Conservation (phyloP, 2,797 vertebrate species). For the Scarus forsteni region DNA sequence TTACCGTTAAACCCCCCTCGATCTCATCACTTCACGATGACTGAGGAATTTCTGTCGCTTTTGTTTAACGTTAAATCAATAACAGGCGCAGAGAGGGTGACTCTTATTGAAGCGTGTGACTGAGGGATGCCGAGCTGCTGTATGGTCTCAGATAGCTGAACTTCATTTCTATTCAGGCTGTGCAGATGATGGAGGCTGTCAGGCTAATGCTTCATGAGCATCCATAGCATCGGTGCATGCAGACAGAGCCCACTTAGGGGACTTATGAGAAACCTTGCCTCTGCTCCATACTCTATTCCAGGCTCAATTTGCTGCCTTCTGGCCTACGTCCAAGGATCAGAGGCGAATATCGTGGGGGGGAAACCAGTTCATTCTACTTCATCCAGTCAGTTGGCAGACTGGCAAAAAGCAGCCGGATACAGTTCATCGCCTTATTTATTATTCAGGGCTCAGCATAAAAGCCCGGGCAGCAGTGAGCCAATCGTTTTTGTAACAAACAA, state of each 20-base stretch:
- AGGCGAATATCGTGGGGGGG: conserved; percentile 60
- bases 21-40: conserved; percentile 46
- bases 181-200: conserved; percentile 51
- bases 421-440: conserved; percentile 68
- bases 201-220: conserved; percentile 61
- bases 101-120: conserved; percentile 46
- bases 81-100: conserved; percentile 14
- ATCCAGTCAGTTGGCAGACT: conserved; percentile 62
- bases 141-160: conserved; percentile 35
- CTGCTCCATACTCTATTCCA: conserved; percentile 76
- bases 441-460: conserved; percentile 70
- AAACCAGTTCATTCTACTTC: conserved; percentile 62
- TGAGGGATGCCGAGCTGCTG: conserved; percentile 18
- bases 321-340: conserved; percentile 65
- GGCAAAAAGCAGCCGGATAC: conserved; percentile 61
- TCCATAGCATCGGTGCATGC: conserved; percentile 51
- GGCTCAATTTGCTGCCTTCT: conserved; percentile 70
- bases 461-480: conserved; percentile 33
- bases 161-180: conserved; percentile 59
- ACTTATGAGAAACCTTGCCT: conserved; percentile 69
- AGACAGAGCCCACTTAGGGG: conserved; percentile 71
- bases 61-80: conserved; percentile 44
- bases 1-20: conserved; percentile 50
- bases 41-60: conserved; percentile 35
- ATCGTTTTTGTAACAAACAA: conserved; percentile 52